Evolutionary conservation across 2,113 vertebrate species (phyloP), one percentile per base, ranked within the genome.

Genomic region (Siniperca knerii): DNA sequence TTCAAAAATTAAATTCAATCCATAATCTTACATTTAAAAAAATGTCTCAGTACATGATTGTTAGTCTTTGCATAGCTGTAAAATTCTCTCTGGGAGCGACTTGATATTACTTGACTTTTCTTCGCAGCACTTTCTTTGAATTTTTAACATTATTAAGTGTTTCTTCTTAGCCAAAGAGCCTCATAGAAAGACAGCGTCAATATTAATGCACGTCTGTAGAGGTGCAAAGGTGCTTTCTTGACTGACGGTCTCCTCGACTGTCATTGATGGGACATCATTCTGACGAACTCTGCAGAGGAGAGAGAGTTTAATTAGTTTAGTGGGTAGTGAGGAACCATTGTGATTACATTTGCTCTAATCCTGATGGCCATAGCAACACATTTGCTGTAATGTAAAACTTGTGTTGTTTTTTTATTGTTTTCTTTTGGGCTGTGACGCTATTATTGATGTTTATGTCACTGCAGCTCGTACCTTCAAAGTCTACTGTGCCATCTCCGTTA

Each of bases 401-500:
- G 1, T 62, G 4, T 50, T 50, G 48, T 50, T 6, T 7, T 52
- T 52, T 25, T 6, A 25, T n/a, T 25, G 65, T 8, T 20, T 25
- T 16, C 16, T 2, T 68, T 16, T 4, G 23, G 11, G 35, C 10
- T n/a, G 23, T 48, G 29, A 35, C n/a, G 0, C 8, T 50, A 2
- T 67, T 29, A 37, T 16, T 21, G 29, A 64, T 57, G 11, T 60
- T 68, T 8, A 11, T 15, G 33, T 48, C 35, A 11, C 8, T 69
- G 46, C n/a, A 23, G 52, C 15, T 54, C 37, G 33, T 69, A 97
- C 97, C 97, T 96, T 98, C 97, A 84, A 98, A 97, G 83, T 97
- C 96, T 67, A 98, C 97, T 0, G 97, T 97, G 33, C 97, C 97
- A 0, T 97, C 97, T 6, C 97, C 96, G 0, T 98, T 97, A 75